phyloP scores from a whole-genome alignment of 1,140 invertebrate species.

The Brachionus koreanus region DNA sequence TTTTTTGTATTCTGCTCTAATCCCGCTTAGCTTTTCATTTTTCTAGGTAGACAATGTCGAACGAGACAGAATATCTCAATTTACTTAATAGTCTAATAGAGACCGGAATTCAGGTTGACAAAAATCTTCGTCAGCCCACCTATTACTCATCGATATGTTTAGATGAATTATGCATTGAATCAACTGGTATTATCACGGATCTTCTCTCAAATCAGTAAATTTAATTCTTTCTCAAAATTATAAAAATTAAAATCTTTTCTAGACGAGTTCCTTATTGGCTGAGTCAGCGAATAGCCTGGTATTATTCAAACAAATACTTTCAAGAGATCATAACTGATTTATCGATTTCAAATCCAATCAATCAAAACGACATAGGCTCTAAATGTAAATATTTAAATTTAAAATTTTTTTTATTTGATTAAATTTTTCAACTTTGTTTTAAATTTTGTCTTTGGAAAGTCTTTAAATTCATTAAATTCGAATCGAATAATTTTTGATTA shows the following conservation, averaged over 20 bases:
- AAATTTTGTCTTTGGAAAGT: neutral
- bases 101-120: conserved; percentile 23
- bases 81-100: neutral
- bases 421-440: neutral
- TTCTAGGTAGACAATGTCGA: neutral
- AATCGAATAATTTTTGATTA: too few relatives aligned
- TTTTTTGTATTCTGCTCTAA: neutral
- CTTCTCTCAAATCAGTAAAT: conserved; percentile 9
- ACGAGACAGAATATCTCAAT: neutral
- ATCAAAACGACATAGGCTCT: neutral
- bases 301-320: conserved; percentile 28
- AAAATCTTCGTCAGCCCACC: conserved; percentile 15
- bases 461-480: too few relatives aligned
- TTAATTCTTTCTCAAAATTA: neutral
- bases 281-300: conserved; percentile 41
- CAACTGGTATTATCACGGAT: neutral
- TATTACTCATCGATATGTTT: neutral
- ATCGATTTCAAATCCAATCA: neutral
- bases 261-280: conserved; percentile 6
- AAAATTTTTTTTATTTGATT: neutral
- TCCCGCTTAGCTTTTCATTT: neutral
- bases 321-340: conserved; percentile 28
- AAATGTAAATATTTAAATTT: conserved; percentile 1
- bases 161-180: conserved; percentile 12
- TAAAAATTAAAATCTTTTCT: neutral